Base-by-base conservation (phyloP, 2,888 invertebrate genomes). In the Athalia rosae region DNA sequence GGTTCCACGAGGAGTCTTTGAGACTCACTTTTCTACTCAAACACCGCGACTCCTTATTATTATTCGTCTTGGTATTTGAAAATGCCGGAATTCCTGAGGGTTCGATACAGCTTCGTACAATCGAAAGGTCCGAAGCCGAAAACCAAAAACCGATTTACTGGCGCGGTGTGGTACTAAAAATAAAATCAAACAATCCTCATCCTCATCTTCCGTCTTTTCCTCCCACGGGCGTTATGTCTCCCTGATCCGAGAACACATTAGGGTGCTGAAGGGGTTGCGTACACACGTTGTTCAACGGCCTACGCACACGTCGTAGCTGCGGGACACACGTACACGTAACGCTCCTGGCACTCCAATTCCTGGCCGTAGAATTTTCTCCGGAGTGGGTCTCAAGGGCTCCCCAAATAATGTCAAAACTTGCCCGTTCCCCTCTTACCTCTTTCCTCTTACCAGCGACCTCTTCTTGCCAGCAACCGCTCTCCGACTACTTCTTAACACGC, bases 401-500 rank as follows among this genome's bases (percentile, higher is more conserved):
- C 81, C 83, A 84, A 85, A 85, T 85, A 85, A 84, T 82, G 83
- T 84, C 79, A 76, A 83, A 84, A 85, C 71, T 71, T 58, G 58
- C 56, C 58, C 41, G 71, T 58, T 13, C 73, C 15, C 45, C n/a
- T 58, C 45, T 48, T 63, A 5, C 43, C 8, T 47, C 11, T 9
- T 28, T 69, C 59, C n/a, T 28, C 59, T n/a, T 45, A 13, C 56
- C 69, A 3, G 62, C 53, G 8, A 58, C 43, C 13, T 45, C 7
- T 43, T 9, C 61, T 13, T 11, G 13, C 61, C 15, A 71, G 45
- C n/a, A 43, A 67, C 67, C 53, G 9, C 62, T 71, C 71, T 59
- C 74, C 43, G 58, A 59, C 61, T 62, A 59, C 74, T 74, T 62
- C 61, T 74, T 74, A 59, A 62, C 74, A 61, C 74, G 48, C 62